Percentiles rank a stretch among this genome's conserved stretches.
Conservation (phyloP, 2,113 vertebrate genomes). For the Ceratotherium simum region DNA sequence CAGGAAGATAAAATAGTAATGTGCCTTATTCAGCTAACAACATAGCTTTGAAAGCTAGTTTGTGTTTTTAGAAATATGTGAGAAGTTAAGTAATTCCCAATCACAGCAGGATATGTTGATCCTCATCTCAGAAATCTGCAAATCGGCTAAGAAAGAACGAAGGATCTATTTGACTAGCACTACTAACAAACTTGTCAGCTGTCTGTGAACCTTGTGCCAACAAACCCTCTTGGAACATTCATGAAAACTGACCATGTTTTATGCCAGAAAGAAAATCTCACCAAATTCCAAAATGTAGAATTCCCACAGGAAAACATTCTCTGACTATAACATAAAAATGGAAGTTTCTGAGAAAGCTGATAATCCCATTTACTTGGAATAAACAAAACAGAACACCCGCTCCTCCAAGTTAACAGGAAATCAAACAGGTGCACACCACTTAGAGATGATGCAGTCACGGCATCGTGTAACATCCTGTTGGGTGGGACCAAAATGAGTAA, state of each 20-base stretch:
- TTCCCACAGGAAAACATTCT: not conserved
- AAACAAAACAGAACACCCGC: not conserved
- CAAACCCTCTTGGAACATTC: not conserved
- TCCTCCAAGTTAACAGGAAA: not conserved
- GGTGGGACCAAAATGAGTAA: not conserved
- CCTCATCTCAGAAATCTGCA: not conserved
- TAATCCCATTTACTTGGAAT: not conserved
- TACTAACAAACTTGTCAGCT: not conserved
- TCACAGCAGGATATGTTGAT: not conserved
- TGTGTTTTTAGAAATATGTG: not conserved
- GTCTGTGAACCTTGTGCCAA: not conserved
- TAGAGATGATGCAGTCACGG: not conserved
- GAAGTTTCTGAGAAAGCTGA: not conserved
- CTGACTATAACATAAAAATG: not conserved
- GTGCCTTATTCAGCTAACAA: not conserved
- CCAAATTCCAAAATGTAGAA: not conserved
- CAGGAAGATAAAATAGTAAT: not conserved
- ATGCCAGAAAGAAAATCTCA: not conserved
- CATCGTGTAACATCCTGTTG: too few relatives aligned
- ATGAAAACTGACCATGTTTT: not conserved
- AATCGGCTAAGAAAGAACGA: not conserved
- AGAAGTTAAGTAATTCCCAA: not conserved
- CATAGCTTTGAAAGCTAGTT: not conserved
- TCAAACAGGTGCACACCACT: not conserved
- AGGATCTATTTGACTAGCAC: too few relatives aligned